These are phyloP conservation scores for Triplophysa bombifrons DNA, from an alignment of 2,797 vertebrate species.

Conservation along the genomic window DNA sequence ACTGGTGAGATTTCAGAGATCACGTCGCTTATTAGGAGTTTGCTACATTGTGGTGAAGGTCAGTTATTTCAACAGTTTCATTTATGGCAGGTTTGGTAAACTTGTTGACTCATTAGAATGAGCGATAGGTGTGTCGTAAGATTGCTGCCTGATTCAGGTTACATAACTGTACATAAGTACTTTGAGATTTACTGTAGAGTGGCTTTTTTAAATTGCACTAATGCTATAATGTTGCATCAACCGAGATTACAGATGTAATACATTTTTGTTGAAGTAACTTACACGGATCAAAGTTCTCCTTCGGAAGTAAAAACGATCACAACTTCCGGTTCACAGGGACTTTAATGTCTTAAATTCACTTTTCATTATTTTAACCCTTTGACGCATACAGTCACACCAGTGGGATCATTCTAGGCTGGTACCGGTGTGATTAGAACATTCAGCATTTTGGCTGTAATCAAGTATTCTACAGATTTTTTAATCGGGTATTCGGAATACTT, in stretches of 20 bases:
- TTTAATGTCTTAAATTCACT: no score
- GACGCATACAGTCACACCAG: no score
- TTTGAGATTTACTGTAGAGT: neutral
- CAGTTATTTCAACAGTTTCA: constrained; percentile 55
- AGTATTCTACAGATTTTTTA: no score
- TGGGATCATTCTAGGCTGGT: no score
- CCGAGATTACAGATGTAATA: neutral
- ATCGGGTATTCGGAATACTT: no score
- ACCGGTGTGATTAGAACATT: no score
- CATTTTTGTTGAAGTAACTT: neutral
- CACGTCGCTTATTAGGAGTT: constrained; percentile 89
- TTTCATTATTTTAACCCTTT: no score
- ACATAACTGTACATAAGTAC: neutral
- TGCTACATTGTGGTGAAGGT: constrained; percentile 99
- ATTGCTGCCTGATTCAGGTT: neutral
- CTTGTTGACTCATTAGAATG: neutral
- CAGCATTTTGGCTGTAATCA: no score
- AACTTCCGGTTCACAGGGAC: no score
- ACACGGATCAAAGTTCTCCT: no score
- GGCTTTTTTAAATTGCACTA: neutral
- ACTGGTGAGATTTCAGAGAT: constrained; percentile 90
- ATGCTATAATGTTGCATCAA: neutral
- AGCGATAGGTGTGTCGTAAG: neutral
- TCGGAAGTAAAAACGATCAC: no score
- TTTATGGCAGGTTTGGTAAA: constrained; percentile 2